Evolutionary conservation across 92 coral and sea anemone genomes (phyloP).

Genomic region (Epizoanthus illoricatus): DNA sequence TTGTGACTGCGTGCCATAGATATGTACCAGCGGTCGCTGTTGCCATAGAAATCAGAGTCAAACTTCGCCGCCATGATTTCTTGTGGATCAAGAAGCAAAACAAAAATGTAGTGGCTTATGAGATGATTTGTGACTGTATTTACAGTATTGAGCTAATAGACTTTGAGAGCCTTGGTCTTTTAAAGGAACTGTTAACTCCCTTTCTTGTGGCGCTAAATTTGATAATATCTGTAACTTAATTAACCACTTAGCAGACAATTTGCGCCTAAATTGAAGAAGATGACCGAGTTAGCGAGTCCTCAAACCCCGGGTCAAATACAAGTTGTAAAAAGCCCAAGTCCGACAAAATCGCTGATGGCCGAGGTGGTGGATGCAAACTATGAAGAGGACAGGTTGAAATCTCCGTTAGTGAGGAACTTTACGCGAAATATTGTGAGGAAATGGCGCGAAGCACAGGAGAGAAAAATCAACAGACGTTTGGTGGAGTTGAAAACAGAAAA

Average conservation of each 20-base stretch:
- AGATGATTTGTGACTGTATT: background rate
- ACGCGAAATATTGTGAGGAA: slow-evolving; percentile 69
- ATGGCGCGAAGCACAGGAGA: slow-evolving; percentile 84
- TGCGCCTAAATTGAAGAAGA: slow-evolving; percentile 33
- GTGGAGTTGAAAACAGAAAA: slow-evolving; percentile 72
- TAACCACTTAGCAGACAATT: slow-evolving; percentile 44
- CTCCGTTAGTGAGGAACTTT: slow-evolving; percentile 75
- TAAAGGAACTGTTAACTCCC: background rate
- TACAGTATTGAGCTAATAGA: background rate
- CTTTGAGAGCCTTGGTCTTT: background rate
- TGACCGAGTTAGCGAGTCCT: slow-evolving; percentile 21
- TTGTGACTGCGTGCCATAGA: slow-evolving; percentile 1
- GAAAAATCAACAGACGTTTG: slow-evolving; percentile 73
- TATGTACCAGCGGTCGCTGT: slow-evolving; percentile 2
- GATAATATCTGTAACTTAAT: slow-evolving; percentile 13
- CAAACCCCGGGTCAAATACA: background rate
- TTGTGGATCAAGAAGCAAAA: slow-evolving; percentile 6
- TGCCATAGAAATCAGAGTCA: slow-evolving; percentile 18
- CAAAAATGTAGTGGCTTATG: background rate
- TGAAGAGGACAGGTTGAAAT: slow-evolving; percentile 65
- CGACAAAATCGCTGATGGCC: slow-evolving; percentile 61
- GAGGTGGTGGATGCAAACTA: slow-evolving; percentile 57
- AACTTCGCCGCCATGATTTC: slow-evolving; percentile 29
- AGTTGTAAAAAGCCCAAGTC: slow-evolving; percentile 38
- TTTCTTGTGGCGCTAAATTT: slow-evolving; percentile 3